These are phyloP conservation scores for Muscidifurax raptorellus DNA, from an alignment of 1,140 invertebrate genomes.

Conservation along the genomic window DNA sequence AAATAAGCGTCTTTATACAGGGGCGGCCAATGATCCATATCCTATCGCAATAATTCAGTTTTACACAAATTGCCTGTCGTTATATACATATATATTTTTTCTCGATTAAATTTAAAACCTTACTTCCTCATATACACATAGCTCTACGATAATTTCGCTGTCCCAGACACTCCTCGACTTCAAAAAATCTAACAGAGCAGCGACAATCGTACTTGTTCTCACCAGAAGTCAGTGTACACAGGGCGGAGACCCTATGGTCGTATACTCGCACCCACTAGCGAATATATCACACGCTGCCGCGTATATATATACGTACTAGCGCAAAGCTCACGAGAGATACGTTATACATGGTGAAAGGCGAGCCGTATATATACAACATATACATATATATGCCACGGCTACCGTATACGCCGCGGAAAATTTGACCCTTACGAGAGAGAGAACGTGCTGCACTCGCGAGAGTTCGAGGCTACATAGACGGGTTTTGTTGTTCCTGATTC, in stretches of 20 bases:
- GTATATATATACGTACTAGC: not conserved
- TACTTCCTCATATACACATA: no score
- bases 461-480: not conserved
- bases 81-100: no score
- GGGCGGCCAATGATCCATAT: no score
- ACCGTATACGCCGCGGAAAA: constrained; percentile 36
- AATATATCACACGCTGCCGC: not conserved
- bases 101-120: no score
- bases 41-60: no score
- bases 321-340: not conserved
- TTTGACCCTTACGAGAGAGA: constrained; percentile 32
- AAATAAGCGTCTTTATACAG: no score
- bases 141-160: no score
- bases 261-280: not conserved
- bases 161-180: no score
- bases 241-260: constrained; percentile 1
- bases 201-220: not conserved
- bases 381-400: not conserved
- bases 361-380: not conserved
- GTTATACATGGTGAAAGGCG: constrained; percentile 39
- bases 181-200: not conserved
- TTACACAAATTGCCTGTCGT: no score
- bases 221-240: not conserved
- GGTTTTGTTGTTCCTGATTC: not conserved
- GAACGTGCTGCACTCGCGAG: not conserved